Evolutionary conservation across 2,797 vertebrate species (phyloP).

Genomic region (Helostoma temminkii): DNA sequence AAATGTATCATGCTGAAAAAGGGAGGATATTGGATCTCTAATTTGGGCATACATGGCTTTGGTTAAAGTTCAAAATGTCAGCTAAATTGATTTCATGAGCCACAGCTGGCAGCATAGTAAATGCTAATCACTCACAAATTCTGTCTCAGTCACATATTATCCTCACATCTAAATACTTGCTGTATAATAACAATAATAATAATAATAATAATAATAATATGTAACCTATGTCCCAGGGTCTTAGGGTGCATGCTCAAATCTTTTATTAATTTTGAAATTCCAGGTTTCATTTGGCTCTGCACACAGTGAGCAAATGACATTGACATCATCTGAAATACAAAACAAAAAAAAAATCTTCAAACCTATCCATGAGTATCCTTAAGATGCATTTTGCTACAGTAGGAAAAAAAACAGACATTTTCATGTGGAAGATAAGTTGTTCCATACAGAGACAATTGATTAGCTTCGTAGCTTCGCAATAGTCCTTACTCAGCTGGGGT

Average conservation of each 20-base stretch:
- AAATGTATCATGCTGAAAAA: constrained; percentile 45
- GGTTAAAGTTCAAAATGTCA: constrained; percentile 81
- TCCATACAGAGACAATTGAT: constrained; percentile 82
- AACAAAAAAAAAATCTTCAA: background rate
- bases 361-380: background rate
- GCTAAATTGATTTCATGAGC: constrained; percentile 79
- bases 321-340: constrained; percentile 19
- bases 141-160: constrained; percentile 50
- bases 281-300: background rate
- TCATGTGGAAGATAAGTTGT: constrained; percentile 66
- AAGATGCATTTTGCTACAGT: constrained; percentile 40
- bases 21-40: constrained; percentile 43
- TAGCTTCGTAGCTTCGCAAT: constrained; percentile 73
- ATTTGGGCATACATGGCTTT: constrained; percentile 68
- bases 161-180: constrained; percentile 21
- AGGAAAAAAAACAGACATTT: constrained; percentile 66
- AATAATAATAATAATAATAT: too few species aligned
- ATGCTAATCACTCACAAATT: constrained; percentile 79
- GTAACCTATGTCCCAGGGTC: too few species aligned
- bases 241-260: too few species aligned
- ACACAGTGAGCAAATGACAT: constrained; percentile 3
- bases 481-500: constrained; percentile 82
- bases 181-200: too few species aligned
- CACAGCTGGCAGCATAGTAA: constrained; percentile 74
- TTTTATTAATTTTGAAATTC: background rate